Base-by-base conservation (phyloP, 2,113 vertebrate species). In the Rallus limicola region DNA sequence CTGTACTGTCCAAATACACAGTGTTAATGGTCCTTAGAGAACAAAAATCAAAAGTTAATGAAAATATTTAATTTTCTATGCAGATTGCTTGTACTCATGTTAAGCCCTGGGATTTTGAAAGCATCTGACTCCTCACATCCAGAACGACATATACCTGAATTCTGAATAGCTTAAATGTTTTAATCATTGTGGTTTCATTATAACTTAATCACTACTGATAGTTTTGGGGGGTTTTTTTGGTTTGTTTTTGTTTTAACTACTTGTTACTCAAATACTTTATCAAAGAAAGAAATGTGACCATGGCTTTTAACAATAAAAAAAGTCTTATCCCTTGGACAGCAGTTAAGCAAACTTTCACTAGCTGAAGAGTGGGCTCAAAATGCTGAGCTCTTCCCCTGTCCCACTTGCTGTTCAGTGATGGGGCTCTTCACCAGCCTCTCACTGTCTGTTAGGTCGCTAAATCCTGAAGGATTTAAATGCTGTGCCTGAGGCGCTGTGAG, bases 81-180 rank as follows among this genome's bases (percentile, higher is more conserved):
- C 55, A 89, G 34, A 68, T 82, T 0, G 0, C 52, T 82, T 65
- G 38, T 82, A 58, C 24, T 86, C 26, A 11, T 40, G 42, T 34
- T 93, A 94, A 96, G 8, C 17, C 24, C 29, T 87, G 67, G 78
- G 58, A 94, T 96, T 95, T 87, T 86, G 52, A 82, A 89, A 64
- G 16, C 14, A 28, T 71, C 58, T 44, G 36, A 78, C n/a, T 74
- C 52, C 44, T 90, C 36, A 53, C 34, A 81, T 80, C 25, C 46
- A 36, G 50, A 72, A 15, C 86, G 50, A 88, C 31, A 38, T 28
- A 38, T 14, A 15, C 62, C 25, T 91, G 56, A 85, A 85, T 94
- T 85, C 65, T 68, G 38, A 88, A 71, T 65, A 82, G 60, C 68
- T 75, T 84, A 44, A 40, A 55, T n/a, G 29, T 79, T 85, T 93